A percentile compares a stretch with the other conserved stretches of the same genome.
Conservation (phyloP, 1,140 invertebrate species). For the Heliconius melpomene region DNA sequence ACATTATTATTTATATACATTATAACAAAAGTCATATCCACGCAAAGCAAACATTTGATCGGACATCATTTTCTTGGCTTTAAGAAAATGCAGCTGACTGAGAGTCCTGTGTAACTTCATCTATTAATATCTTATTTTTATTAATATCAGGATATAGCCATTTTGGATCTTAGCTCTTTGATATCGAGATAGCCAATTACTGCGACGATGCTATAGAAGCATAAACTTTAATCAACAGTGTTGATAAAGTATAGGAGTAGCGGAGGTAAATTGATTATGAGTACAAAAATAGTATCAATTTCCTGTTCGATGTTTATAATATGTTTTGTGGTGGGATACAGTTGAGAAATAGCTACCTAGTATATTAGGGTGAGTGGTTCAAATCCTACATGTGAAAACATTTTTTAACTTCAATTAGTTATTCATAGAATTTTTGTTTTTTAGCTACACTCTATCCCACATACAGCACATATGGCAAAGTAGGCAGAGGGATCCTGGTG, state of each 20-base stretch:
- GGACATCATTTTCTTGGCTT: slow-evolving; percentile 75
- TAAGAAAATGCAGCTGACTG: slow-evolving; percentile 76
- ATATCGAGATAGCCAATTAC: slow-evolving; percentile 56
- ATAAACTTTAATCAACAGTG: slow-evolving; percentile 42
- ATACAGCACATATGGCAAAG: too few relatives aligned
- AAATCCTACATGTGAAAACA: not conserved
- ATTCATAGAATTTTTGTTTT: not conserved
- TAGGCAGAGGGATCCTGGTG: too few relatives aligned
- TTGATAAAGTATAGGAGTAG: slow-evolving; percentile 4
- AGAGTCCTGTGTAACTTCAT: slow-evolving; percentile 66
- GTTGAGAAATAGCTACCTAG: not conserved
- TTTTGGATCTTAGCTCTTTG: slow-evolving; percentile 56
- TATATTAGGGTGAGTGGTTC: not conserved
- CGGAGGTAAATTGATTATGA: slow-evolving; percentile 9
- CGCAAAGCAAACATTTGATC: slow-evolving; percentile 50
- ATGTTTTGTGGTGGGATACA: not conserved
- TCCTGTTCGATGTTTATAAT: not conserved
- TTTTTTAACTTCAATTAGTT: not conserved
- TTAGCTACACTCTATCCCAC: too few relatives aligned
- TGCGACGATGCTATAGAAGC: slow-evolving; percentile 44
- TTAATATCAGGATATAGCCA: slow-evolving; percentile 65
- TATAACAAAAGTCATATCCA: slow-evolving; percentile 44
- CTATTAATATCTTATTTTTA: slow-evolving; percentile 77
- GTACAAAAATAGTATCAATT: not conserved
- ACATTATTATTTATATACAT: not conserved